These are phyloP conservation scores for Equus quagga DNA, from an alignment of 2,113 vertebrate genomes.

Conservation along the genomic window DNA sequence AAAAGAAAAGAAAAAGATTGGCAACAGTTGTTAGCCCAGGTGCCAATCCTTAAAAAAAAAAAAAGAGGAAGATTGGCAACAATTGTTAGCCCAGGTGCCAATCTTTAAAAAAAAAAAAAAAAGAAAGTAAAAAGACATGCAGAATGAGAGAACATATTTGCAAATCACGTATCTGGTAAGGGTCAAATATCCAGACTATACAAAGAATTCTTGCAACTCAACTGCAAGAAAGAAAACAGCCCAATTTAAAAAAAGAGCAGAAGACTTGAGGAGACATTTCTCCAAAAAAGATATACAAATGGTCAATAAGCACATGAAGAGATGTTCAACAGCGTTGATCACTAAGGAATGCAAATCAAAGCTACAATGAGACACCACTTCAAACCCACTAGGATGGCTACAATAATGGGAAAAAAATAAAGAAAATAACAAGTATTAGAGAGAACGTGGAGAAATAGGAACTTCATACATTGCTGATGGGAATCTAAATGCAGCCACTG, in stretches of 20 bases:
- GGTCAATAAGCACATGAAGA: not conserved
- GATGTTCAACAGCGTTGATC: not conserved
- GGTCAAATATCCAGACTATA: not conserved
- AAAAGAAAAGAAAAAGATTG: too few relatives aligned
- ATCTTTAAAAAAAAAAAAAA: too few relatives aligned
- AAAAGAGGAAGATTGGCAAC: too few relatives aligned
- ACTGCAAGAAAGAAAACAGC: not conserved
- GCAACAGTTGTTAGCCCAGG: too few relatives aligned
- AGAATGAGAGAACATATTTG: not conserved
- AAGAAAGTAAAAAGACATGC: constrained; percentile 17
- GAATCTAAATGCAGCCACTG: not conserved
- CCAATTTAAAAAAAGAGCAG: not conserved
- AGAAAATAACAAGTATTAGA: not conserved
- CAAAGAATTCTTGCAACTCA: not conserved
- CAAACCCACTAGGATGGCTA: not conserved
- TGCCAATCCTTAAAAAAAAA: too few relatives aligned
- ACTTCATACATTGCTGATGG: not conserved
- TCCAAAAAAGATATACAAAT: not conserved
- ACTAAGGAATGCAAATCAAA: not conserved
- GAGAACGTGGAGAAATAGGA: not conserved
- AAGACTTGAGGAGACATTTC: not conserved
- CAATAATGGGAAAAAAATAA: not conserved
- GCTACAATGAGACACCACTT: not conserved
- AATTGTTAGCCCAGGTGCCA: too few relatives aligned
- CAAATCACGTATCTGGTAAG: not conserved